These are phyloP conservation scores for Temnothorax rugatulus DNA, from an alignment of 2,888 invertebrate species.

Conservation along the genomic window DNA sequence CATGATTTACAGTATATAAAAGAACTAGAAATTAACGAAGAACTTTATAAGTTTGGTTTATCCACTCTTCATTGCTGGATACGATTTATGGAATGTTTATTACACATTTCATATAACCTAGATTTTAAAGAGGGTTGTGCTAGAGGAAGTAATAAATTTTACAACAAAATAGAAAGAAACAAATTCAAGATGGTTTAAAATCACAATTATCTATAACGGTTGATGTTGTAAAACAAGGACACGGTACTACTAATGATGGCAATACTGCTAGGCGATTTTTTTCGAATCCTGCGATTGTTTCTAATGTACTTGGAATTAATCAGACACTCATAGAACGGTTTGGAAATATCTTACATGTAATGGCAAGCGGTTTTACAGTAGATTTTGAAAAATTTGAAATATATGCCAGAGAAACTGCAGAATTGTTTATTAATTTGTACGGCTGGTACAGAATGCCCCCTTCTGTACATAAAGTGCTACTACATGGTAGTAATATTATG, in stretches of 20 bases:
- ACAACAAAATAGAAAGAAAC: slow-evolving; percentile 39
- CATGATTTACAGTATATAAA: slow-evolving; percentile 46
- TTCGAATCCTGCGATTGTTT: slow-evolving; percentile 29
- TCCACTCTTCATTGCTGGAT: slow-evolving; percentile 49
- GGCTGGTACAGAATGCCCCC: too few relatives aligned
- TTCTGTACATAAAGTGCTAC: too few relatives aligned
- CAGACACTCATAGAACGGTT: background rate
- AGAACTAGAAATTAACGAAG: slow-evolving; percentile 36
- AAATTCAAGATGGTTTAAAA: slow-evolving; percentile 44
- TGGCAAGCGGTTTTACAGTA: slow-evolving; percentile 51
- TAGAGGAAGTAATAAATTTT: slow-evolving; percentile 34
- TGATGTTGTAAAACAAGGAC: slow-evolving; percentile 50
- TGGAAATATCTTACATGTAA: slow-evolving; percentile 53
- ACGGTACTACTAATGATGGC: slow-evolving; percentile 44
- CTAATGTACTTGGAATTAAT: slow-evolving; percentile 20
- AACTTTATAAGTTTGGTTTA: slow-evolving; percentile 51
- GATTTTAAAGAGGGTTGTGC: slow-evolving; percentile 42
- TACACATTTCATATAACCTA: slow-evolving; percentile 44
- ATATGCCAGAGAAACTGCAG: slow-evolving; percentile 58
- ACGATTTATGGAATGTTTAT: slow-evolving; percentile 47
- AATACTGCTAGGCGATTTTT: slow-evolving; percentile 52
- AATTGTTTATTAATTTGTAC: slow-evolving; percentile 59
- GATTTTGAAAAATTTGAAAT: slow-evolving; percentile 54
- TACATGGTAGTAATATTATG: slow-evolving; percentile 61
- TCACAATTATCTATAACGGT: slow-evolving; percentile 40